phyloP scores from a whole-genome alignment of 2,888 invertebrate genomes.

The Cephus sareptanus region DNA sequence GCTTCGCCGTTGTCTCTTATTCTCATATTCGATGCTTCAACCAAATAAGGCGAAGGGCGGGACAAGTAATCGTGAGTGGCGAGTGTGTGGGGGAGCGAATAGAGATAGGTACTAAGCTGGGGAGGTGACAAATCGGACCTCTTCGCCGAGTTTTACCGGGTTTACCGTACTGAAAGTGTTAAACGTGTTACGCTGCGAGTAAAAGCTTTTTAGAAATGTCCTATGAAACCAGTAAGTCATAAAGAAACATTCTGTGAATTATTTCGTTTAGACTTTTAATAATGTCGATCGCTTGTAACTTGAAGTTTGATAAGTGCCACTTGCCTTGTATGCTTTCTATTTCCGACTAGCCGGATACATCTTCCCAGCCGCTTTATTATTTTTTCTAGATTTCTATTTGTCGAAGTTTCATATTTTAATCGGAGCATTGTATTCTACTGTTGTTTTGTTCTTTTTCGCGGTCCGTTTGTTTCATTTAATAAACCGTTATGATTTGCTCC shows the following conservation, averaged over 20 bases:
- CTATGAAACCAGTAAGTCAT: slow-evolving; percentile 57
- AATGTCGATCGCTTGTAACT: not conserved
- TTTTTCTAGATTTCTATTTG: not conserved
- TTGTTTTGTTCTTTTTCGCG: not conserved
- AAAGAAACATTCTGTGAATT: not conserved
- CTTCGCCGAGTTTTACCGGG: slow-evolving; percentile 21
- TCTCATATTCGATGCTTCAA: slow-evolving; percentile 14
- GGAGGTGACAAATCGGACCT: slow-evolving; percentile 21
- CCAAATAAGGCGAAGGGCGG: slow-evolving; percentile 62
- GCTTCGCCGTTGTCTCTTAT: not conserved
- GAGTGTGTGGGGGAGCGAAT: slow-evolving; percentile 21
- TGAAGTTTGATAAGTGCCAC: not conserved
- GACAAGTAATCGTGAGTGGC: slow-evolving; percentile 40
- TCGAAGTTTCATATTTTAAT: not conserved
- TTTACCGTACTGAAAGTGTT: not conserved
- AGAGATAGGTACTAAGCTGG: slow-evolving; percentile 1
- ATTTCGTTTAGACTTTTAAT: not conserved
- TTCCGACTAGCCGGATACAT: not conserved
- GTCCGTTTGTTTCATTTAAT: not conserved
- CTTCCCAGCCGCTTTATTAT: not conserved
- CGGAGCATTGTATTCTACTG: not conserved
- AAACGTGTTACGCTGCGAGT: not conserved
- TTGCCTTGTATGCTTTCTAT: not conserved
- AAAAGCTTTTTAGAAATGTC: slow-evolving; percentile 46
- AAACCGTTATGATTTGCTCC: not conserved